These are phyloP conservation scores for Zaprionus inermis DNA, from an alignment of 1,140 invertebrate species.

Conservation along the genomic window DNA sequence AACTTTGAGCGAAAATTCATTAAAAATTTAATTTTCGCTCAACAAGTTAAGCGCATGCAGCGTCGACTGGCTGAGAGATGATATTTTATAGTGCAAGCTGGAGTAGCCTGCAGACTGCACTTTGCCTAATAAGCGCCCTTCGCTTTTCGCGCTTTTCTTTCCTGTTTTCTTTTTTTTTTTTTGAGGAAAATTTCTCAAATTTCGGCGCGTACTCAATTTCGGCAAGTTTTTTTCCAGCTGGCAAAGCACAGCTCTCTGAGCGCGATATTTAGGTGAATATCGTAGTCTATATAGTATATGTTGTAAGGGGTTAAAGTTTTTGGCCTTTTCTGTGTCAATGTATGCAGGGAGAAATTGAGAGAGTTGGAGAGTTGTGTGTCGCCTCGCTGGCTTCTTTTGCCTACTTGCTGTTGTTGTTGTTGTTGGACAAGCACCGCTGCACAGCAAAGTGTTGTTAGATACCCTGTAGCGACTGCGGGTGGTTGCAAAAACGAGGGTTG, in stretches of 20 bases:
- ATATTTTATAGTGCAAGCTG: slow-evolving; percentile 13
- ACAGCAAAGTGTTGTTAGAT: slow-evolving; percentile 68
- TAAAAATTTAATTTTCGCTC: slow-evolving; percentile 81
- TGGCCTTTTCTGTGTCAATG: slow-evolving; percentile 70
- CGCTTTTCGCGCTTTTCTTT: background rate
- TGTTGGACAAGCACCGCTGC: slow-evolving; percentile 45
- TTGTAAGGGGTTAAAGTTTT: slow-evolving; percentile 35
- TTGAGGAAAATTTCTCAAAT: slow-evolving; percentile 2
- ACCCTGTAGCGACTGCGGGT: slow-evolving; percentile 13
- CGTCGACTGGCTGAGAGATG: background rate
- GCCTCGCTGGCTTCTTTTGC: slow-evolving; percentile 10
- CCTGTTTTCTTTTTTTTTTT: slow-evolving; percentile 8
- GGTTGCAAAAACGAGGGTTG: background rate
- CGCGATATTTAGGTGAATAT: slow-evolving; percentile 20
- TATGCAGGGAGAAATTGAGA: slow-evolving; percentile 35
- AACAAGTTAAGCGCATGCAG: slow-evolving; percentile 73
- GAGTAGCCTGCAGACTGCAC: slow-evolving; percentile 45
- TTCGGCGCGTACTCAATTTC: background rate
- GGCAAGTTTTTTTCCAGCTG: background rate
- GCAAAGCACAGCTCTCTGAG: background rate
- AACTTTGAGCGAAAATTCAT: slow-evolving; percentile 73
- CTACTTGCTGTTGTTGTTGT: background rate
- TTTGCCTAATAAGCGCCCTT: slow-evolving; percentile 65
- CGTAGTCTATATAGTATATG: background rate
- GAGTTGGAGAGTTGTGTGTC: slow-evolving; percentile 28